Evolutionary conservation across 2,113 vertebrate species (phyloP).

Genomic region (Collichthys lucidus): DNA sequence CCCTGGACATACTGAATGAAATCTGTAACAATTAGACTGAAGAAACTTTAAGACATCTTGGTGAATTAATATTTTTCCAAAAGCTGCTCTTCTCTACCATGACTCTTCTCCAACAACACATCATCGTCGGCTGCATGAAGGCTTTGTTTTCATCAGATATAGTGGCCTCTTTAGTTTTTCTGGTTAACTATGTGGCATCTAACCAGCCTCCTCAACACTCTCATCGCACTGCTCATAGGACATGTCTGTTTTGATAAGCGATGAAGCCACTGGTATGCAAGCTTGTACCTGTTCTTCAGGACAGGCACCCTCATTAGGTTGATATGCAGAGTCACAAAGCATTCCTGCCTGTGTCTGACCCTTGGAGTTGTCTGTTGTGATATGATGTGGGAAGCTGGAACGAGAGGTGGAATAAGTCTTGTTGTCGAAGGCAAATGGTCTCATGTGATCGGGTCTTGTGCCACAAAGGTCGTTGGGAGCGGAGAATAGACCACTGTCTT

Average conservation of each 20-base stretch:
- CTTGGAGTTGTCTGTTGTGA: neutral
- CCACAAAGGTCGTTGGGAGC: neutral
- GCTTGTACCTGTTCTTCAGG: constrained; percentile 11
- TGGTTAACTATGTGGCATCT: no score
- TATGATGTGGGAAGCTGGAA: neutral
- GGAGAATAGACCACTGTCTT: constrained; percentile 7
- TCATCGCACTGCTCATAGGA: constrained; percentile 50
- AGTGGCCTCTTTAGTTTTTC: no score
- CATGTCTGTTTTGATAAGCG: constrained; percentile 41
- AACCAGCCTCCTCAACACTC: no score
- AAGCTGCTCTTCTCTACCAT: neutral
- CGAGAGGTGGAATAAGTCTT: constrained; percentile 53
- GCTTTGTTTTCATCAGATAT: no score
- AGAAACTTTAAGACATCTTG: neutral
- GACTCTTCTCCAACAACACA: neutral
- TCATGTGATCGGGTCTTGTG: neutral
- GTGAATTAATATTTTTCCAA: neutral
- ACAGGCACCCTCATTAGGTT: neutral
- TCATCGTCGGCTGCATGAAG: neutral
- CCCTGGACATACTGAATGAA: neutral
- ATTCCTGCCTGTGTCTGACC: neutral
- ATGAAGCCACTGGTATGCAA: neutral
- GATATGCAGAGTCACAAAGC: constrained; percentile 17
- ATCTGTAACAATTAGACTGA: neutral
- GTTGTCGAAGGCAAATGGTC: constrained; percentile 58